Conservation (phyloP, 2,113 vertebrate species). For the Indri indri region DNA sequence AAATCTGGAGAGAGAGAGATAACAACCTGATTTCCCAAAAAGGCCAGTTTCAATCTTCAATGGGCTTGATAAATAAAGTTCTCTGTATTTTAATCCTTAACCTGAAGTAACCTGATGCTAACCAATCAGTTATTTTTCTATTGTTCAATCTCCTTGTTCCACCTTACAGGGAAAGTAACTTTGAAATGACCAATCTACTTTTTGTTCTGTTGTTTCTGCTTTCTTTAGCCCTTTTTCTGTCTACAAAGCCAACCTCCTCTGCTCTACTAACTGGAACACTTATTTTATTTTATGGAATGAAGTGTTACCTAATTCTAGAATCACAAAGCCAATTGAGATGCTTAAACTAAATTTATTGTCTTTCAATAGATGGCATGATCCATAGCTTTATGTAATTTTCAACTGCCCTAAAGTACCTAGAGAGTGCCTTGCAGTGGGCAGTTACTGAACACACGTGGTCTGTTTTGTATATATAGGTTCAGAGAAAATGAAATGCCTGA, state of each 20-base stretch:
- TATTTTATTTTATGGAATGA: background rate
- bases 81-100: background rate
- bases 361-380: background rate
- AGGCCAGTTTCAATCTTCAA: background rate
- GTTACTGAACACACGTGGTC: background rate
- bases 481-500: background rate
- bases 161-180: background rate
- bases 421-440: background rate
- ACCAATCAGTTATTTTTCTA: background rate
- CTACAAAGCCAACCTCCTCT: background rate
- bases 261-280: background rate
- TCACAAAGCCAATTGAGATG: background rate
- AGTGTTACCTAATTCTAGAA: background rate
- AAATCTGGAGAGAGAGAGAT: background rate
- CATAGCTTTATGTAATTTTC: background rate
- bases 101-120: background rate
- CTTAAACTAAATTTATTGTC: background rate
- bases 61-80: background rate
- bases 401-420: background rate
- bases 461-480: background rate
- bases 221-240: background rate
- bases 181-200: background rate
- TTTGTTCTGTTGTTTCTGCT: background rate
- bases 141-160: background rate
- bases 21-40: background rate